Base-by-base conservation (phyloP, 1,140 invertebrate species). In the Theocolax elegans region DNA sequence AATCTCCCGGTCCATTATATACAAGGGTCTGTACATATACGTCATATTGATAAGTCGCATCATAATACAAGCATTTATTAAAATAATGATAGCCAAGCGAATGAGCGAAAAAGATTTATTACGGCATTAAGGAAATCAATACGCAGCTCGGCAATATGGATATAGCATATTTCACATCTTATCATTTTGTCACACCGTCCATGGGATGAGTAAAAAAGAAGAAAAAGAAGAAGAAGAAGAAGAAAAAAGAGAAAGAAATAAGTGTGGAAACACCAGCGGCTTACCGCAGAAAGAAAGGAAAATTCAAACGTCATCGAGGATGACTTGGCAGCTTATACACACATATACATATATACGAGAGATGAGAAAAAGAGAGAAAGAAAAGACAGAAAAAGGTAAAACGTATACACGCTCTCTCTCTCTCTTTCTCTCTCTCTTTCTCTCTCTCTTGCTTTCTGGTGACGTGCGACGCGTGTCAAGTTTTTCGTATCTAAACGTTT, bases 401-500 rank as follows among this genome's bases (percentile, higher is more conserved):
- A 35, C 4, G 4, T 35, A 35, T 6, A 35, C 4, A 35, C 31
- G 4, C 4, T 4, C 4, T 35, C 31, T 4, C 35, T 23, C 40
- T 10, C 49, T 67, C 38, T 67, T 59, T 49, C 23, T 15, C 13
- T 10, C 29, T 21, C 40, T 17, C 38, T 23, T 3, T 35, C 9
- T 1, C 12, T 2, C 1, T 29, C 21, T 51, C 31, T 31, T 51
- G 48, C 56, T 8, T 62, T 62, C 44, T 63, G 31, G 15, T 49
- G 3, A 17, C 38, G 15, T 25, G 60, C 27, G 35, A 15, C 48
- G 59, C 40, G 38, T 65, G 63, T 65, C 56, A 46, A 40, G 46
- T 38, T 19, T 35, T 49, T 21, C 51, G 60, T 54, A 68, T 74
- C 72, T 75, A 75, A 76, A 73, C 56, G 58, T 72, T 77, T 73